Conservation (phyloP, 2,888 invertebrate species). For the Trichogramma dendrolimi region DNA sequence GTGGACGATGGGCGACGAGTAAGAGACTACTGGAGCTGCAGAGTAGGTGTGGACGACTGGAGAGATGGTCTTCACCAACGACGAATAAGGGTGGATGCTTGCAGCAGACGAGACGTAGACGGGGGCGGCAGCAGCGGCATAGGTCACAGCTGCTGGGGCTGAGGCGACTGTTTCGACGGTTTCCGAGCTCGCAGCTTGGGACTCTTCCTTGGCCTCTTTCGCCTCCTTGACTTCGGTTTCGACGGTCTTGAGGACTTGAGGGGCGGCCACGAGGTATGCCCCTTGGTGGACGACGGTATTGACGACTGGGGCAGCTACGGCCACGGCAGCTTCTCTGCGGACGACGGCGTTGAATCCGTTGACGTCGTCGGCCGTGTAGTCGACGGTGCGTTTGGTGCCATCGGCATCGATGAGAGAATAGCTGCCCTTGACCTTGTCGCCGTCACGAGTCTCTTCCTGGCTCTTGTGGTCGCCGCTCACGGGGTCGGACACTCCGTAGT, state of each 20-base stretch:
- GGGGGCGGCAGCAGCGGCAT: constrained; percentile 21
- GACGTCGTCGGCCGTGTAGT: constrained; percentile 45
- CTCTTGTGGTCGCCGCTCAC: constrained; percentile 46
- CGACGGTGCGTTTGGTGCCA: constrained; percentile 49
- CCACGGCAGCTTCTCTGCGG: constrained; percentile 41
- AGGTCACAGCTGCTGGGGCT: constrained; percentile 5
- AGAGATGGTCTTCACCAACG: not conserved
- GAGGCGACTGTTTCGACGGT: constrained; percentile 10
- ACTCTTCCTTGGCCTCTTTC: too few species aligned
- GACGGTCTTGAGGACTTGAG: too few species aligned
- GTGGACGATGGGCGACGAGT: too few species aligned
- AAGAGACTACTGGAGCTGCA: constrained; percentile 16
- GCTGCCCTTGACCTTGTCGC: constrained; percentile 47
- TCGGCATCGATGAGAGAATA: constrained; percentile 54
- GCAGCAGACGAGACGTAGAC: constrained; percentile 25
- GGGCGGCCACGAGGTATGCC: too few species aligned
- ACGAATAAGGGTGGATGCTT: too few species aligned
- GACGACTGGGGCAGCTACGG: constrained; percentile 19
- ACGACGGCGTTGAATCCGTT: constrained; percentile 49
- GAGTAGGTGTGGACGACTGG: not conserved
- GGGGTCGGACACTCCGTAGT: constrained; percentile 44
- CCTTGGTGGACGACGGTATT: not conserved
- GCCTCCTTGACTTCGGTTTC: too few species aligned
- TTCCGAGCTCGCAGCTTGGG: not conserved
- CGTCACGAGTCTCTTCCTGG: constrained; percentile 46